A percentile compares a stretch with the other conserved stretches of the same genome.
These are phyloP conservation scores for Vanessa atalanta DNA, from an alignment of 1,140 invertebrate species.

Conservation along the genomic window DNA sequence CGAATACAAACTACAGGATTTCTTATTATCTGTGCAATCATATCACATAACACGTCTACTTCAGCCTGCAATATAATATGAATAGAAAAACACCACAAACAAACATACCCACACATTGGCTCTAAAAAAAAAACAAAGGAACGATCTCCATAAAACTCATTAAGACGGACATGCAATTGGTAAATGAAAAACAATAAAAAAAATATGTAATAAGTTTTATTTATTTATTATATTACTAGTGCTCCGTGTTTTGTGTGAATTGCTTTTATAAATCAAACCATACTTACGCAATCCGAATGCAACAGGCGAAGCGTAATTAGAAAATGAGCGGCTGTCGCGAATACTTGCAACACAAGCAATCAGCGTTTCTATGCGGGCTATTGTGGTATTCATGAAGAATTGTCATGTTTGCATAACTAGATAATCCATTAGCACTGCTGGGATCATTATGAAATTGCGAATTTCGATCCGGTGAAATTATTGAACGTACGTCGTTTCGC, in stretches of 20 bases:
- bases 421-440: constrained; percentile 30
- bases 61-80: too few relatives aligned
- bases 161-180: background rate
- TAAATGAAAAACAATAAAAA: background rate
- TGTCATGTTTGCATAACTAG: constrained; percentile 47
- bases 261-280: constrained; percentile 26
- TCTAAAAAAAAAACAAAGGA: too few relatives aligned
- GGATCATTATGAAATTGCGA: constrained; percentile 18
- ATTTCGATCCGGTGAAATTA: constrained; percentile 9
- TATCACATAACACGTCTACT: too few relatives aligned
- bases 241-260: constrained; percentile 9
- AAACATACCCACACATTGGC: too few relatives aligned
- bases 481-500: background rate
- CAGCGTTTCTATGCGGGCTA: constrained; percentile 65
- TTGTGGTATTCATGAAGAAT: constrained; percentile 51
- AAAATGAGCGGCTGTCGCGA: constrained; percentile 45
- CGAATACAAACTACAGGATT: too few relatives aligned
- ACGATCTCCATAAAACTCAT: too few relatives aligned
- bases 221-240: background rate
- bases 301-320: constrained; percentile 45
- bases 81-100: too few relatives aligned
- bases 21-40: too few relatives aligned
- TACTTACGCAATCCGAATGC: constrained; percentile 39
- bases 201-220: too few relatives aligned
- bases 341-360: constrained; percentile 49